Percentiles rank a stretch among this genome's conserved stretches.
Conservation (phyloP, 2,797 vertebrate genomes). For the Eleutherodactylus coqui region DNA sequence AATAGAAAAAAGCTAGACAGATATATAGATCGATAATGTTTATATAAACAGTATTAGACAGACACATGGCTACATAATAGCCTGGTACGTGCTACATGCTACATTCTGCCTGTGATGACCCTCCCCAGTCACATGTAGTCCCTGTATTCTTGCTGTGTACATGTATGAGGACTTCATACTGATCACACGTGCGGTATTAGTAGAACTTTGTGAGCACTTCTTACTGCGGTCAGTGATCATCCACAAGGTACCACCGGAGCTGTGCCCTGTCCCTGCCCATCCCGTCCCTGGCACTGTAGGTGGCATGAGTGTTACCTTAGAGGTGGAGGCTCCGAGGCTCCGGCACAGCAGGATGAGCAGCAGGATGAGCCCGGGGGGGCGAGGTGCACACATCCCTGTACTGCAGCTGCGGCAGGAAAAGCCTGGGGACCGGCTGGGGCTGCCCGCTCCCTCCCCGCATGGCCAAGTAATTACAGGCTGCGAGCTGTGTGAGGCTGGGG, state of each 20-base stretch:
- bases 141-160: no score
- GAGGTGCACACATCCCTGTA: constrained; percentile 67
- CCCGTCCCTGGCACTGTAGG: background rate
- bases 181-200: no score
- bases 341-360: constrained; percentile 55
- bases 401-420: constrained; percentile 64
- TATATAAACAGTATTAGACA: no score
- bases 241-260: no score
- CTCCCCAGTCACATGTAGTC: no score
- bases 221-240: no score
- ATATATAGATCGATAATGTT: no score
- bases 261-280: no score
- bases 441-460: constrained; percentile 69
- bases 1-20: no score
- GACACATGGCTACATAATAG: background rate
- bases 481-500: constrained; percentile 27
- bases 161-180: no score
- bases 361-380: constrained; percentile 35
- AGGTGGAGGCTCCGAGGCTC: constrained; percentile 61
- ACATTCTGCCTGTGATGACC: no score
- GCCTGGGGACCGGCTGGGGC: constrained; percentile 65
- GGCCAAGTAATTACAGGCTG: constrained; percentile 73
- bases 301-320: constrained; percentile 69
- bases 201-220: no score
- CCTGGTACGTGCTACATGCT: background rate